Evolutionary conservation across 2,797 vertebrate genomes (phyloP).

Genomic region (Danio aesculapii): DNA sequence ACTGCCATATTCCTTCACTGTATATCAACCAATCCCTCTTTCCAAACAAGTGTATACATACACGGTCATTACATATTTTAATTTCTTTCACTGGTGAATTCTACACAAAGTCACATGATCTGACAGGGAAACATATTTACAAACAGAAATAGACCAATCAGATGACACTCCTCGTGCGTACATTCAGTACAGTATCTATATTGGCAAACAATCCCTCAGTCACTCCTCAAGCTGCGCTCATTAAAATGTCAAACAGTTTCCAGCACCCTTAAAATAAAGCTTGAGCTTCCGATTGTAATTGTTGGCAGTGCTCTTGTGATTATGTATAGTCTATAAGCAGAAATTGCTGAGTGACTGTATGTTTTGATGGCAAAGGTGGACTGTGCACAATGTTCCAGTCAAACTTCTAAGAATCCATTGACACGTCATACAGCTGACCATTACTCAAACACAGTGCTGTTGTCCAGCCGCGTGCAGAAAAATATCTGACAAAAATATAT

Average conservation of each 20-base stretch:
- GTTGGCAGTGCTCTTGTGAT: not conserved
- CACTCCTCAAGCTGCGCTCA: not conserved
- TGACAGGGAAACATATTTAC: not conserved
- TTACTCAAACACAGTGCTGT: not conserved
- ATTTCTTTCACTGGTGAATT: too few species aligned
- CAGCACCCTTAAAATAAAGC: slow-evolving; percentile 1
- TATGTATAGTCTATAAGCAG: not conserved
- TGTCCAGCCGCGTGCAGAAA: not conserved
- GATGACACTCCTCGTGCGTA: not conserved
- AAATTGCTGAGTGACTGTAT: not conserved
- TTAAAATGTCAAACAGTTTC: not conserved
- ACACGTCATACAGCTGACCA: not conserved
- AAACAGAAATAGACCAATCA: not conserved
- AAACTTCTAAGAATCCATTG: slow-evolving; percentile 7
- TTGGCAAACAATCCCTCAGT: not conserved
- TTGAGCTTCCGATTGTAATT: not conserved
- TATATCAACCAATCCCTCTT: not conserved
- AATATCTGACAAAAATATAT: not conserved
- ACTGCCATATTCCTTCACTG: not conserved
- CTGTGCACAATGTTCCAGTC: slow-evolving; percentile 37
- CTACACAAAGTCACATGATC: not conserved
- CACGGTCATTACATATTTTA: too few species aligned
- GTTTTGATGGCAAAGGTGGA: slow-evolving; percentile 9
- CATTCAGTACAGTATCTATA: not conserved
- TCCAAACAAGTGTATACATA: too few species aligned